Percentiles rank a stretch among this genome's conserved stretches.
These are phyloP conservation scores for Zeuzera pyrina DNA, from an alignment of 2,888 invertebrate species.

Conservation along the genomic window DNA sequence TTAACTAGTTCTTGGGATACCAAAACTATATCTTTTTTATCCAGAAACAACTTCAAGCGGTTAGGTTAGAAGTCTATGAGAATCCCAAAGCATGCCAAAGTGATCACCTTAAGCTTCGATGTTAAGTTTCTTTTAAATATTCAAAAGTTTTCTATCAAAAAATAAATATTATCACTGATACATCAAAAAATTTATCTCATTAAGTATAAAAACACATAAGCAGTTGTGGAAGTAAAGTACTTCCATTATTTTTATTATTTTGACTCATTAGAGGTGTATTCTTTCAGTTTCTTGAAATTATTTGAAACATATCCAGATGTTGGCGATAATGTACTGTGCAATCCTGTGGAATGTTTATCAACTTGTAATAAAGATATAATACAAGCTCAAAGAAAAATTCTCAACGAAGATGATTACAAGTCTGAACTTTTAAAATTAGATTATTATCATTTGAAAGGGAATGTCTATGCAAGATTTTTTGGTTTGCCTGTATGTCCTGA, in stretches of 20 bases:
- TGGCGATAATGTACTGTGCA: conserved; percentile 77
- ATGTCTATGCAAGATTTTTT: conserved; percentile 78
- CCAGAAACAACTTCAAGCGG: no score
- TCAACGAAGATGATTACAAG: conserved; percentile 51
- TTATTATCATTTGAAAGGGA: conserved; percentile 66
- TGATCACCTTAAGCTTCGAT: no score
- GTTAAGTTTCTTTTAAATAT: no score
- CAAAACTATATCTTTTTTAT: no score
- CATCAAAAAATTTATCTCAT: no score
- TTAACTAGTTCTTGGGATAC: no score
- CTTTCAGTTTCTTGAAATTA: conserved; percentile 78
- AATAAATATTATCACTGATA: no score
- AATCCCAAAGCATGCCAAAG: no score
- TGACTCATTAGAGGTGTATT: conserved; percentile 2
- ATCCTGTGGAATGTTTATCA: conserved; percentile 75
- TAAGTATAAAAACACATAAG: no score
- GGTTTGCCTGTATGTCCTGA: conserved; percentile 81
- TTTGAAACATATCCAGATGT: conserved; percentile 79
- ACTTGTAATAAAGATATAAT: conserved; percentile 76
- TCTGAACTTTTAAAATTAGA: conserved; percentile 31
- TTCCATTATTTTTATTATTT: not conserved
- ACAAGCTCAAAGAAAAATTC: conserved; percentile 73
- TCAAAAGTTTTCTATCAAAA: no score
- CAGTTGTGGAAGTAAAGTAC: no score
- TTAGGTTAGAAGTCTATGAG: no score